Evolutionary conservation across 64 coral and sea anemone species (phyloP).

Genomic region (Montipora efflorescens): DNA sequence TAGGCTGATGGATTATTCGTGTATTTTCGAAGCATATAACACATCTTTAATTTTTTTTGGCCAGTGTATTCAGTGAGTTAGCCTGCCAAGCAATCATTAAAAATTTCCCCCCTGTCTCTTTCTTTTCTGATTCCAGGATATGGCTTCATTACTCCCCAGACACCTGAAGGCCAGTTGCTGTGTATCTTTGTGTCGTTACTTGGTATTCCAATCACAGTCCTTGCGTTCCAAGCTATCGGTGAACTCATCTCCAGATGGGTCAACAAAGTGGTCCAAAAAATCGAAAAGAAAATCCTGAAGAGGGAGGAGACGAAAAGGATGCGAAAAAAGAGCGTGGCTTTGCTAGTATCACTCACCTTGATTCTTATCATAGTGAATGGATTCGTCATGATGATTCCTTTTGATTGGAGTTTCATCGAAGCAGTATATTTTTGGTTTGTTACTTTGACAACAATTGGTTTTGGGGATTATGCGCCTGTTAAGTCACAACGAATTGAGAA

Average conservation of each 20-base stretch:
- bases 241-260: constrained; percentile 41
- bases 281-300: constrained; percentile 62
- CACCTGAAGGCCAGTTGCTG: constrained; percentile 59
- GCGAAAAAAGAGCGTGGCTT: constrained; percentile 28
- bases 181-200: constrained; percentile 63
- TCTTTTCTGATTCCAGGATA: constrained; percentile 44
- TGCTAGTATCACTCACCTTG: constrained; percentile 14
- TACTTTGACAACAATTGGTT: constrained; percentile 79
- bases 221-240: constrained; percentile 65
- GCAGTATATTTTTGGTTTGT: constrained; percentile 83
- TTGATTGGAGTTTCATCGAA: constrained; percentile 20
- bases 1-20: no score
- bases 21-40: no score
- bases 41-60: no score
- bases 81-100: no score
- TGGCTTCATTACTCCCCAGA: constrained; percentile 72
- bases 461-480: constrained; percentile 70
- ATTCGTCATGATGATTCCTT: background rate
- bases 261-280: background rate
- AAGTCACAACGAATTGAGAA: background rate
- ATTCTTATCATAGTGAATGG: background rate
- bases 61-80: no score
- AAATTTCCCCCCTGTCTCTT: background rate
- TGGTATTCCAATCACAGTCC: constrained; percentile 71
- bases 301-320: constrained; percentile 9